Evolutionary conservation across 2,797 vertebrate species (phyloP).

Genomic region (Heterohyrax brucei): DNA sequence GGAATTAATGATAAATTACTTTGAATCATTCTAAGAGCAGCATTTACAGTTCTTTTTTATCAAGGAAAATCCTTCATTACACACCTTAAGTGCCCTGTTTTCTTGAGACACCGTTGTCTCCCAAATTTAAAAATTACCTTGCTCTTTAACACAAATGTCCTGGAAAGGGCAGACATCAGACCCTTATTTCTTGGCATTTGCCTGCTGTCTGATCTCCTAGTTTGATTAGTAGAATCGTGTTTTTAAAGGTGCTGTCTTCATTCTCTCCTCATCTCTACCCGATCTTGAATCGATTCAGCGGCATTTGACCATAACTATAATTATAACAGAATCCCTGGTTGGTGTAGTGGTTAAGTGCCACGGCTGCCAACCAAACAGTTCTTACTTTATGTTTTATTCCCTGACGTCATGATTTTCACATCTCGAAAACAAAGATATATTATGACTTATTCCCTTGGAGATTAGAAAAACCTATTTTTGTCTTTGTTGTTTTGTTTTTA

Average conservation of each 20-base stretch:
- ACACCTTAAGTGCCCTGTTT: neutral
- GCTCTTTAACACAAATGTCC: slow-evolving; percentile 62
- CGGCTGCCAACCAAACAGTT: too few relatives aligned
- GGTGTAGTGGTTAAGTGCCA: too few relatives aligned
- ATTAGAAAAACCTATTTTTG: neutral
- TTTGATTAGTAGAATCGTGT: slow-evolving; percentile 60
- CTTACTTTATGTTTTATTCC: neutral
- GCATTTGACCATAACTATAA: slow-evolving; percentile 52
- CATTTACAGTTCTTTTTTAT: neutral
- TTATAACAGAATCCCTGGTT: neutral
- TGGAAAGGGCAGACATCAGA: slow-evolving; percentile 34
- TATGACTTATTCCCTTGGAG: slow-evolving; percentile 37
- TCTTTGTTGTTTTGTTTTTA: neutral
- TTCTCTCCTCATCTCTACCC: slow-evolving; percentile 1
- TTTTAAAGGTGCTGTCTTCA: slow-evolving; percentile 71
- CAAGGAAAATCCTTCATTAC: slow-evolving; percentile 12
- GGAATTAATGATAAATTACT: neutral
- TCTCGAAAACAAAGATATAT: neutral
- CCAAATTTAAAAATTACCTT: slow-evolving; percentile 65
- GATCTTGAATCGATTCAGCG: neutral
- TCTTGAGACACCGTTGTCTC: neutral
- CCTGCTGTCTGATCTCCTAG: slow-evolving; percentile 17
- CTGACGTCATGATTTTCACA: slow-evolving; percentile 12
- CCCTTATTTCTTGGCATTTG: slow-evolving; percentile 65
- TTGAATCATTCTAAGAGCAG: neutral